Percentiles rank a stretch among this genome's conserved stretches.
Conservation (phyloP, 2,888 invertebrate species). For the Mesoligia furuncula region DNA sequence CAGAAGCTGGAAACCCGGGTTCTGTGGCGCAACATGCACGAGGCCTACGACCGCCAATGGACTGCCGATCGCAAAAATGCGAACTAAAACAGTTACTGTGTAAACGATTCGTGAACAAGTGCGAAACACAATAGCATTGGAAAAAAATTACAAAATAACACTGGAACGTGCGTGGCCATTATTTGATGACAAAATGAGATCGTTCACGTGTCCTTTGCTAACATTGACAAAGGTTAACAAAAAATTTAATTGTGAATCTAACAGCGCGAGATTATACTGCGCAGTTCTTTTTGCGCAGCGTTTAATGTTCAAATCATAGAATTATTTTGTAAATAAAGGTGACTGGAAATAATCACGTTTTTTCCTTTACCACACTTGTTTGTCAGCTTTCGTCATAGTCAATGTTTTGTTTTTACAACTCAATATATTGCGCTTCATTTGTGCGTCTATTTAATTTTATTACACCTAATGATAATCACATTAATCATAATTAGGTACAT, state of each 20-base stretch:
- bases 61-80: background rate
- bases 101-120: slow-evolving; percentile 8
- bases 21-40: background rate
- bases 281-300: slow-evolving; percentile 70
- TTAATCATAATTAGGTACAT: slow-evolving; percentile 8
- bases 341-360: slow-evolving; percentile 46
- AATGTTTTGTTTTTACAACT: slow-evolving; percentile 31
- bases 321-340: slow-evolving; percentile 48
- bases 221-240: slow-evolving; percentile 67
- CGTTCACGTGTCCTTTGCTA: slow-evolving; percentile 71
- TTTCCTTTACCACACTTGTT: slow-evolving; percentile 36
- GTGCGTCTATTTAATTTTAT: slow-evolving; percentile 23
- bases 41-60: background rate
- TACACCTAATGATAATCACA: slow-evolving; percentile 12
- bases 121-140: slow-evolving; percentile 17
- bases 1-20: background rate
- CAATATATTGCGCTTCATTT: slow-evolving; percentile 33
- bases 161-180: slow-evolving; percentile 10
- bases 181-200: slow-evolving; percentile 57
- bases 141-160: slow-evolving; percentile 31
- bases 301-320: slow-evolving; percentile 43
- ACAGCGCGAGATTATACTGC: slow-evolving; percentile 67
- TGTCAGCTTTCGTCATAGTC: slow-evolving; percentile 30
- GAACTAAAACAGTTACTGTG: background rate
- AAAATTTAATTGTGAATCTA: slow-evolving; percentile 71